These are phyloP conservation scores for Tragopan temminckii DNA, from an alignment of 2,797 vertebrate species.

Conservation along the genomic window DNA sequence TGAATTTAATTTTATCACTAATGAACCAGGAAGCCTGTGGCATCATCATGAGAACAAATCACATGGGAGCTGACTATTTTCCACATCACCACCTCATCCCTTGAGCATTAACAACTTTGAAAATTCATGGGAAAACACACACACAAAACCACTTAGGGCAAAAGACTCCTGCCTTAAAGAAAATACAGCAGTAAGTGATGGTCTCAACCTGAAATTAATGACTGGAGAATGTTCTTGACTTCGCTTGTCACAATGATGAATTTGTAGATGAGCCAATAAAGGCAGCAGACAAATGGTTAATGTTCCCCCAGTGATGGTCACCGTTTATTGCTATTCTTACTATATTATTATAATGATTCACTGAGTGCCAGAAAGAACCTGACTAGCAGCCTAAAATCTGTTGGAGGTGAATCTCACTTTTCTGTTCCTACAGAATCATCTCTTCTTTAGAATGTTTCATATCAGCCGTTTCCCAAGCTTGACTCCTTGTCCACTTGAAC, in stretches of 20 bases:
- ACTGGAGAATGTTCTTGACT: conserved; percentile 35
- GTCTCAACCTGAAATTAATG: conserved; percentile 53
- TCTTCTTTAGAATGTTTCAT: background rate
- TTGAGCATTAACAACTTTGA: background rate
- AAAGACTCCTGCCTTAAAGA: background rate
- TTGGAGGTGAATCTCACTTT: conserved; percentile 16
- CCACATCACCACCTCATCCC: conserved; percentile 9
- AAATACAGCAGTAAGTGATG: background rate
- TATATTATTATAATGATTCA: conserved; percentile 48
- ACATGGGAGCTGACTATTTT: background rate
- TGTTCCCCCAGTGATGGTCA: conserved; percentile 47
- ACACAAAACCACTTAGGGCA: background rate
- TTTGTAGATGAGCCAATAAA: conserved; percentile 53
- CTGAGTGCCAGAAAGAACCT: conserved; percentile 29
- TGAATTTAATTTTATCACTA: background rate
- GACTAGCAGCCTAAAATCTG: conserved; percentile 14
- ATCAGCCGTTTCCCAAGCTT: background rate
- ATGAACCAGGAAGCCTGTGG: conserved; percentile 2
- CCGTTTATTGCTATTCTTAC: conserved; percentile 66
- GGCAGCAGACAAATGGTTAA: conserved; percentile 59
- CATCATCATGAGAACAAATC: background rate
- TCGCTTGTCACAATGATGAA: conserved; percentile 42
- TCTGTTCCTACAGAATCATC: background rate
- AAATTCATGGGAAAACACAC: conserved; percentile 39
- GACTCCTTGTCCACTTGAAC: background rate